phyloP scores from a whole-genome alignment of 2,113 vertebrate species.

The Oryzias melastigma region DNA sequence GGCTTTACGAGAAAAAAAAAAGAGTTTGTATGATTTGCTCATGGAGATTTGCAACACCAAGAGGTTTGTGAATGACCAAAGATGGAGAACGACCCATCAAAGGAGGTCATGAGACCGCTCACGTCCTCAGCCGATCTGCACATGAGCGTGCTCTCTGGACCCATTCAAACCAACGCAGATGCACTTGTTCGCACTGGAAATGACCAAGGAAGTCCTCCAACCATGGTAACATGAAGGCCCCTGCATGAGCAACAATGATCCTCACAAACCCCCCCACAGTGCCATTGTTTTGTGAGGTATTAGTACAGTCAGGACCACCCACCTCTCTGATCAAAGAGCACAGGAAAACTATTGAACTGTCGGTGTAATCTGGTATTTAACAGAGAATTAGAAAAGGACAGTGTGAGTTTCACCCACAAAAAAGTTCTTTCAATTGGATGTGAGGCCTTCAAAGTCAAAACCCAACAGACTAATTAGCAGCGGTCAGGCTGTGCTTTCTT shows the following conservation, averaged over 20 bases:
- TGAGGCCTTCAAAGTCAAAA: constrained; percentile 20
- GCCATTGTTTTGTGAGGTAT: constrained; percentile 49
- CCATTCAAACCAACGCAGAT: constrained; percentile 19
- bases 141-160: background rate
- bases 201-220: constrained; percentile 27
- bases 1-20: constrained; percentile 18
- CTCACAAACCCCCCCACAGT: constrained; percentile 14
- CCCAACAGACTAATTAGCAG: constrained; percentile 26
- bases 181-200: constrained; percentile 22
- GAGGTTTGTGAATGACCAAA: constrained; percentile 15
- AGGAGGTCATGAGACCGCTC: background rate
- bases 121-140: constrained; percentile 4
- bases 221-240: constrained; percentile 35
- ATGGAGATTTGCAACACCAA: constrained; percentile 12
- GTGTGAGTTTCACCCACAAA: constrained; percentile 28
- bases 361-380: constrained; percentile 61
- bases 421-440: constrained; percentile 18
- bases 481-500: constrained; percentile 9
- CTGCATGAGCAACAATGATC: constrained; percentile 27
- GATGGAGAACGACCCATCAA: background rate
- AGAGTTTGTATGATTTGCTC: background rate
- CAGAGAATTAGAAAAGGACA: constrained; percentile 41
- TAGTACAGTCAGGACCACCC: constrained; percentile 71
- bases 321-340: constrained; percentile 65
- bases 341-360: constrained; percentile 53